phyloP scores from a whole-genome alignment of 2,888 invertebrate species.

The Eupithecia tripunctaria region DNA sequence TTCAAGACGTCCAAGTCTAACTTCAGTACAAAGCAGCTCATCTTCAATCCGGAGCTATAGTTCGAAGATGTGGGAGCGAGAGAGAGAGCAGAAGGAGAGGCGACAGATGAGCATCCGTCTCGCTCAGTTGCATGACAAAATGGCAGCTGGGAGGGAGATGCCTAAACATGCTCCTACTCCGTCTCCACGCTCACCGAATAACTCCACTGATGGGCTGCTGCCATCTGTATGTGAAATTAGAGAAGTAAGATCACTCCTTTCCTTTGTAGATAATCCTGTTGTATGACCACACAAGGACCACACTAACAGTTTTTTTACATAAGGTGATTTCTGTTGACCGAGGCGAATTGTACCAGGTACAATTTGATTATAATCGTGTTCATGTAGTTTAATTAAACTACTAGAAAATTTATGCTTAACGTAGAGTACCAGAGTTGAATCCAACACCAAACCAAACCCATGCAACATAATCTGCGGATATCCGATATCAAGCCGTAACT shows the following conservation, averaged over 20 bases:
- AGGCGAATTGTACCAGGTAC: background rate
- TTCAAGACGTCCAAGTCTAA: constrained; percentile 94
- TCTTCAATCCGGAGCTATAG: constrained; percentile 93
- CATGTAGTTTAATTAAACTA: background rate
- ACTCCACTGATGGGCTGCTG: constrained; percentile 92
- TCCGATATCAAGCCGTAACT: background rate
- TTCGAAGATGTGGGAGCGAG: constrained; percentile 90
- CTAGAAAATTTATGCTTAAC: background rate
- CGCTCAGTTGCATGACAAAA: constrained; percentile 87
- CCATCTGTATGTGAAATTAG: constrained; percentile 92
- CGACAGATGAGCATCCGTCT: constrained; percentile 91
- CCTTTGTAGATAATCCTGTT: constrained; percentile 48
- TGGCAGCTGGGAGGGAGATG: constrained; percentile 79
- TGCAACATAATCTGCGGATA: background rate
- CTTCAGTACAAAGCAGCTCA: constrained; percentile 92
- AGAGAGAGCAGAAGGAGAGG: constrained; percentile 92
- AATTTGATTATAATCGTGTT: background rate
- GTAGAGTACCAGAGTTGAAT: background rate
- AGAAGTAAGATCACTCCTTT: constrained; percentile 84
- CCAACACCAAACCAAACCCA: background rate
- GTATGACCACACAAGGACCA: no score
- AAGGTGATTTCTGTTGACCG: background rate
- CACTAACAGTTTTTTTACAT: background rate
- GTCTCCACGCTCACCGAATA: constrained; percentile 90
- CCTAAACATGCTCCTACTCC: constrained; percentile 87